Evolutionary conservation across 2,888 invertebrate species (phyloP), one percentile per base, ranked within the genome.

Genomic region (Cybosia mesomella): DNA sequence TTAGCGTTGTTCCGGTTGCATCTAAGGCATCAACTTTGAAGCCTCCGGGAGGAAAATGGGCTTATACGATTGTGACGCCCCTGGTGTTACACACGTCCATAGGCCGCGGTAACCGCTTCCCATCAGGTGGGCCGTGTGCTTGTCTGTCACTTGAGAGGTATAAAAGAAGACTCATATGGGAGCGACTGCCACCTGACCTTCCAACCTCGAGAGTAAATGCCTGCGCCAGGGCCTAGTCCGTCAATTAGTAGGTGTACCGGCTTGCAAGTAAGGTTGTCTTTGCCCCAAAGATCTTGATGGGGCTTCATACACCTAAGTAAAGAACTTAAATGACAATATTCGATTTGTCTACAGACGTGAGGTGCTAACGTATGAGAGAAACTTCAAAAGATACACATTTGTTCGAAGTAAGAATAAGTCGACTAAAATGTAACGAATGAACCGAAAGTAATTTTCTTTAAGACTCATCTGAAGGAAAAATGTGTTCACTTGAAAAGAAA

Each of bases 401-500:
- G 72, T 81, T 81, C 71, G 67, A 78, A 79, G 76, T 70, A 78
- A 83, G 75, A 84, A 85, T 83, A 84, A 85, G 77, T 79, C 73
- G 76, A 73, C 75, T 76, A 76, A 83, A 86, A 85, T 83, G 83
- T 82, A 83, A 68, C 84, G 81, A 85, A 74, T 83, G 86, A 87
- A 85, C 79, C 77, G 85, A 85, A 85, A 83, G 86, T 86, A 85
- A 86, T 87, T 87, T 87, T 84, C 85, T 85, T 84, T 84, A 79
- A 80, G 83, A 82, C 81, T 85, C 85, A 83, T 85, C 82, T 81
- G 74, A 85, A 85, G 76, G 84, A 82, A 87, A 86, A 84, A 81
- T 83, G 83, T 82, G 83, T 85, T 85, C 85, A 84, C 83, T 84
- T 85, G 84, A 84, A 86, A 87, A 84, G 83, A 88, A 87, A 87